Percentiles rank a stretch among this genome's conserved stretches.
Conservation (phyloP, 2,888 invertebrate genomes). For the Meandrusa payeni region DNA sequence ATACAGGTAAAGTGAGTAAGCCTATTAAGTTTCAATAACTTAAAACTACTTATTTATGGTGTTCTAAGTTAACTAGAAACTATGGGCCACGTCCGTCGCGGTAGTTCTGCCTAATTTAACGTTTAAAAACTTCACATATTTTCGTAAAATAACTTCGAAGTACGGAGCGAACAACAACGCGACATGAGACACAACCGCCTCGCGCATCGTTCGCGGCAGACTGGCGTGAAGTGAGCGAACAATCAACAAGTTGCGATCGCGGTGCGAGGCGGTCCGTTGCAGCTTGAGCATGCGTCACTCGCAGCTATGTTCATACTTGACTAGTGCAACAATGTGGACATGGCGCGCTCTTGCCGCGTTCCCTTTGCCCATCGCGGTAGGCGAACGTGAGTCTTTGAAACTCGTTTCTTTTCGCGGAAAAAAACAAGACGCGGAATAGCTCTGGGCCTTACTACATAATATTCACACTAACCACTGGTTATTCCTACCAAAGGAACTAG, state of each 20-base stretch:
- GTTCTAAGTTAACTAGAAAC: slow-evolving; percentile 55
- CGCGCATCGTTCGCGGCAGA: slow-evolving; percentile 69
- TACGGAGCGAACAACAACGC: slow-evolving; percentile 58
- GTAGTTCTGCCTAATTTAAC: slow-evolving; percentile 54
- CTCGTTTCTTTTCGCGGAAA: slow-evolving; percentile 76
- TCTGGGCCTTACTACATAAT: too few relatives aligned
- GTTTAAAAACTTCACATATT: slow-evolving; percentile 75
- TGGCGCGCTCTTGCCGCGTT: slow-evolving; percentile 31
- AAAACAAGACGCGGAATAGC: slow-evolving; percentile 53
- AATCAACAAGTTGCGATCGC: slow-evolving; percentile 76
- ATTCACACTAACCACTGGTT: too few relatives aligned
- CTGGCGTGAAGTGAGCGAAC: slow-evolving; percentile 74
- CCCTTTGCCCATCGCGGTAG: slow-evolving; percentile 31
- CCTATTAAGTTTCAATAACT: slow-evolving; percentile 74
- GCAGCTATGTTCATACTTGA: slow-evolving; percentile 64
- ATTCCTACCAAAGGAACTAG: too few relatives aligned
- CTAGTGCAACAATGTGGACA: slow-evolving; percentile 54
- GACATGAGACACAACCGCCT: slow-evolving; percentile 61
- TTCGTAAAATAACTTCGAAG: slow-evolving; percentile 75
- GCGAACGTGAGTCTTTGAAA: slow-evolving; percentile 48
- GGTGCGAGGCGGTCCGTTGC: slow-evolving; percentile 64
- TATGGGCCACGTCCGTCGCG: slow-evolving; percentile 48
- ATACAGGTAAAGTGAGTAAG: slow-evolving; percentile 76
- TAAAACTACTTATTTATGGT: slow-evolving; percentile 63
- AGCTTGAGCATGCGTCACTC: slow-evolving; percentile 67